Conservation (phyloP, 2,797 vertebrate species). For the Poecilia velifera region DNA sequence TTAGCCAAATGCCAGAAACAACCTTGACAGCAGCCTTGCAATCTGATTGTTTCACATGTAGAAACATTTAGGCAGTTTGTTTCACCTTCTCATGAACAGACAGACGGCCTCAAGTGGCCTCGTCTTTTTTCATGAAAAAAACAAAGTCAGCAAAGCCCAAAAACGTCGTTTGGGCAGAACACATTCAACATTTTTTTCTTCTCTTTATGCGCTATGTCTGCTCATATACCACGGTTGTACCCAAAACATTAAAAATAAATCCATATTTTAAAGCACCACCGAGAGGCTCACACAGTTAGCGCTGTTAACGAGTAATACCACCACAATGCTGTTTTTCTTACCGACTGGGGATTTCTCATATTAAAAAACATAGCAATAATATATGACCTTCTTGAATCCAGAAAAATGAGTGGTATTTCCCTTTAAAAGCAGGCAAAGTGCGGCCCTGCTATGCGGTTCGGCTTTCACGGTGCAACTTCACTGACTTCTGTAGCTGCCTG, state of each 20-base stretch:
- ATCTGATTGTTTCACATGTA: conserved; percentile 97
- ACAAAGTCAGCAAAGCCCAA: conserved; percentile 89
- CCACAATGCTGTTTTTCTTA: conserved; percentile 28
- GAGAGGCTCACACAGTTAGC: conserved; percentile 54
- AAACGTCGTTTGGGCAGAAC: conserved; percentile 82
- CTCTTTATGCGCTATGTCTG: conserved; percentile 67
- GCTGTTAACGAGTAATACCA: conserved; percentile 67
- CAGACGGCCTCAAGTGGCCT: conserved; percentile 86
- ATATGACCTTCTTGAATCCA: conserved; percentile 27
- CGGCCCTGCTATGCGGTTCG: conserved; percentile 34
- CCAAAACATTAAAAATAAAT: conserved; percentile 86
- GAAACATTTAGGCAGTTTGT: conserved; percentile 99
- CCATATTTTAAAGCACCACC: conserved; percentile 80
- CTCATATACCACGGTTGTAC: conserved; percentile 67
- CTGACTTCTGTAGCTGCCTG: background rate
- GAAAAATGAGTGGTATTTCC: conserved; percentile 62
- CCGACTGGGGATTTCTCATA: background rate
- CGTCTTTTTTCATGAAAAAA: conserved; percentile 95
- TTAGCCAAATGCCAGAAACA: conserved; percentile 98
- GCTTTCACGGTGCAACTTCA: conserved; percentile 49
- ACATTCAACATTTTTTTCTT: conserved; percentile 79
- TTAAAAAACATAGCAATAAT: background rate
- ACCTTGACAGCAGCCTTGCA: conserved; percentile 97
- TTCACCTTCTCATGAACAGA: conserved; percentile 98
- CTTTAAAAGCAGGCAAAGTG: conserved; percentile 61